Conservation (phyloP, 2,797 vertebrate genomes). For the Acanthurus lineatus region DNA sequence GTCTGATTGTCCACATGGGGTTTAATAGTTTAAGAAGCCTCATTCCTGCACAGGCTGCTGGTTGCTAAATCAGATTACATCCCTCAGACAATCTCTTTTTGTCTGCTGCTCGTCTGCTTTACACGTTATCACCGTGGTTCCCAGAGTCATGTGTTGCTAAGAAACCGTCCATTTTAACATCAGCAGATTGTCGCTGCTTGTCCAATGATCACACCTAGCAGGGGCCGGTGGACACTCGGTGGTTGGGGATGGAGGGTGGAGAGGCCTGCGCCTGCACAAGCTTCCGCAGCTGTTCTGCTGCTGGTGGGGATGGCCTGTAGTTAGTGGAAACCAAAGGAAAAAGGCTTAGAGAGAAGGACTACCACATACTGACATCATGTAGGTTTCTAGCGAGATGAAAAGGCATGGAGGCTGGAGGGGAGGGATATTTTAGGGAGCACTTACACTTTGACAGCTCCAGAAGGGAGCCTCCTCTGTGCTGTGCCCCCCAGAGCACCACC, state of each 20-base stretch:
- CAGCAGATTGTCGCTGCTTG: slow-evolving; percentile 59
- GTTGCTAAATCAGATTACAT: slow-evolving; percentile 83
- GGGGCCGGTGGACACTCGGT: background rate
- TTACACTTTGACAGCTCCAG: slow-evolving; percentile 66
- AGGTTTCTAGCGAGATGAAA: slow-evolving; percentile 30
- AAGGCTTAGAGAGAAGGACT: background rate
- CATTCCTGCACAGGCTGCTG: slow-evolving; percentile 69
- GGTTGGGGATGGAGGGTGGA: slow-evolving; percentile 12
- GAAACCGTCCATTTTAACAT: slow-evolving; percentile 60
- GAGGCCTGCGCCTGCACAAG: slow-evolving; percentile 20
- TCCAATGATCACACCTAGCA: slow-evolving; percentile 74
- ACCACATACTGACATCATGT: slow-evolving; percentile 17
- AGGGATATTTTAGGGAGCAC: slow-evolving; percentile 46
- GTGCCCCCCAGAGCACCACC: slow-evolving; percentile 39
- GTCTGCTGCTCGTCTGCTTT: slow-evolving; percentile 73
- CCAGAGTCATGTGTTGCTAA: slow-evolving; percentile 80
- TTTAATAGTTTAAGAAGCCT: slow-evolving; percentile 73
- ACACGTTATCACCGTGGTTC: slow-evolving; percentile 78
- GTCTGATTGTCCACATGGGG: slow-evolving; percentile 75
- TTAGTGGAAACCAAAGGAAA: too few species aligned
- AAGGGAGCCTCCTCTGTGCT: slow-evolving; percentile 57
- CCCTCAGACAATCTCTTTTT: slow-evolving; percentile 78
- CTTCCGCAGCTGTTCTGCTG: background rate
- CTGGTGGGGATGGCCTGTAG: background rate
- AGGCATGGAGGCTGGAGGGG: slow-evolving; percentile 21